Evolutionary conservation across 1,140 invertebrate genomes (phyloP).

Genomic region (Drosophila parvula): DNA sequence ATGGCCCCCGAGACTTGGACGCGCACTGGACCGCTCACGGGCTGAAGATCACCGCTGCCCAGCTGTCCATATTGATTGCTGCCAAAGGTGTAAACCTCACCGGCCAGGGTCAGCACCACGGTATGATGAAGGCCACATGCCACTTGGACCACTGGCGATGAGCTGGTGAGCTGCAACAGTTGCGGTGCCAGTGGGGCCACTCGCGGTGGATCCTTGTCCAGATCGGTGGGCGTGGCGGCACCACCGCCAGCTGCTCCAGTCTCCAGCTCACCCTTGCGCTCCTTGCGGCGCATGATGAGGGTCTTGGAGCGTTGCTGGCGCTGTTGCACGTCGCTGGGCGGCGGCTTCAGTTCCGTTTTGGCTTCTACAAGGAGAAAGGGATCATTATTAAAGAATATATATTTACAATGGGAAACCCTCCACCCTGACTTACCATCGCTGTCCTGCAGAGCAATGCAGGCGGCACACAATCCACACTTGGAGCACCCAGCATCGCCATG

Average conservation of each 20-base stretch:
- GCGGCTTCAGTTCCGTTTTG: constrained; percentile 64
- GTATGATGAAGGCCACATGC: constrained; percentile 96
- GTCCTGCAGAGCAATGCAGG: constrained; percentile 86
- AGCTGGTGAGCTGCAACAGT: constrained; percentile 88
- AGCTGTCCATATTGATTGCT: constrained; percentile 98
- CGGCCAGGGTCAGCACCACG: constrained; percentile 86
- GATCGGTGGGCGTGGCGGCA: constrained; percentile 85
- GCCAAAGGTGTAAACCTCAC: constrained; percentile 94
- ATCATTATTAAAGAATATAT: too few species aligned
- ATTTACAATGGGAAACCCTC: too few species aligned
- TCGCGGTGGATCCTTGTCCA: constrained; percentile 88
- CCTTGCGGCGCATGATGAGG: constrained; percentile 77
- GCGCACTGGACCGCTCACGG: constrained; percentile 90
- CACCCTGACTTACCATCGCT: constrained; percentile 55
- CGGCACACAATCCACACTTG: constrained; percentile 95
- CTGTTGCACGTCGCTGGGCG: constrained; percentile 64
- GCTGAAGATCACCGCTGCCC: constrained; percentile 92
- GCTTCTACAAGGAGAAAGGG: constrained; percentile 24
- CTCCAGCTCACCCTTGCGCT: constrained; percentile 75
- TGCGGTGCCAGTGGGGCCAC: constrained; percentile 90
- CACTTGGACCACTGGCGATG: constrained; percentile 91
- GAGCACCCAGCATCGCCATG: constrained; percentile 97
- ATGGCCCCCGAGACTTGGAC: constrained; percentile 89
- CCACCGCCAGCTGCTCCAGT: constrained; percentile 67
- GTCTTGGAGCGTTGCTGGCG: constrained; percentile 82